phyloP scores from a whole-genome alignment of 2,113 vertebrate genomes.

The Lathamus discolor region DNA sequence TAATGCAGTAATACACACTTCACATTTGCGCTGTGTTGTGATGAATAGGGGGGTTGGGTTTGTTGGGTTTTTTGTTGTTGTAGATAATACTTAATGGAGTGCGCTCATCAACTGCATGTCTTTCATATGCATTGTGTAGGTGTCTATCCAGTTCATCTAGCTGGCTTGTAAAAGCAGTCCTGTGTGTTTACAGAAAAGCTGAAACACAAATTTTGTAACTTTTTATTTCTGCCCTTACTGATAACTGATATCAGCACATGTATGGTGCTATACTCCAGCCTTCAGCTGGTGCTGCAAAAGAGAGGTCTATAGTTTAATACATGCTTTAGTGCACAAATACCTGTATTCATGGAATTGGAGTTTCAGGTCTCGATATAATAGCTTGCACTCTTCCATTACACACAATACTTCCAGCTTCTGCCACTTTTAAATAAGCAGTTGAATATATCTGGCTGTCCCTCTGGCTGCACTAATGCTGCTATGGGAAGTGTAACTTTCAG shows the following conservation, averaged over 20 bases:
- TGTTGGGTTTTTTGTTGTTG: background rate
- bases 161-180: background rate
- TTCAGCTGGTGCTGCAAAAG: background rate
- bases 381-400: background rate
- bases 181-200: background rate
- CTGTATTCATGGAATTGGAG: background rate
- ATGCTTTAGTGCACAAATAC: background rate
- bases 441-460: background rate
- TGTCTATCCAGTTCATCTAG: background rate
- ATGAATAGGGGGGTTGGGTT: background rate
- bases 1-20: rapidly evolving
- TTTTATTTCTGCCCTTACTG: background rate
- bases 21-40: background rate
- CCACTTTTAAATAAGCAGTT: background rate
- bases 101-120: background rate
- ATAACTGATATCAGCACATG: background rate
- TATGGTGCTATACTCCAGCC: background rate
- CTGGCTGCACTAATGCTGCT: background rate
- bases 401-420: background rate
- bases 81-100: background rate
- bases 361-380: background rate
- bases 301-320: background rate
- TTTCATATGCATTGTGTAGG: background rate
- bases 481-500: background rate
- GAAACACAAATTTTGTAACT: background rate